Percentiles rank a stretch among this genome's conserved stretches.
These are phyloP conservation scores for Eudasyphora cyanicolor DNA, from an alignment of 2,888 invertebrate species.

Conservation along the genomic window DNA sequence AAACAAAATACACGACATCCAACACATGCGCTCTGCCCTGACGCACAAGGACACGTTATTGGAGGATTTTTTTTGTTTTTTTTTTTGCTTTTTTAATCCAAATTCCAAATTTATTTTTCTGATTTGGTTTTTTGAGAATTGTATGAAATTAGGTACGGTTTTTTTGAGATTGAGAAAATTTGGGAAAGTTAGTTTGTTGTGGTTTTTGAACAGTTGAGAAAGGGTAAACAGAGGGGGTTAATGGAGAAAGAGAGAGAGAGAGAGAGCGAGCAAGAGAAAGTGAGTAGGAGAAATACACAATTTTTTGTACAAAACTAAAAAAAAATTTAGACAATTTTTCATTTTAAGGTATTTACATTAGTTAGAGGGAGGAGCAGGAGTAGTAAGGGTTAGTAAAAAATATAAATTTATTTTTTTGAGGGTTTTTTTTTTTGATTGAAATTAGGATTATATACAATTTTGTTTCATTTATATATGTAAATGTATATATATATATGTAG, in stretches of 20 bases:
- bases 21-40: conserved; percentile 81
- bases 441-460: conserved; percentile 65
- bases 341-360: conserved; percentile 67
- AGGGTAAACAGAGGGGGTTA: conserved; percentile 11
- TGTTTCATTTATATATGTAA: too few species aligned
- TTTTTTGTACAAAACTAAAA: conserved; percentile 26
- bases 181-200: conserved; percentile 19
- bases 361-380: background rate
- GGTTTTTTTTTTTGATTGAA: conserved; percentile 41
- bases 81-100: conserved; percentile 22
- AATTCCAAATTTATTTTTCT: conserved; percentile 5
- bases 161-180: conserved; percentile 39
- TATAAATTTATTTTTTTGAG: conserved; percentile 31
- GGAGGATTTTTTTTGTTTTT: conserved; percentile 66
- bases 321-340: conserved; percentile 32
- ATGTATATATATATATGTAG: conserved; percentile 57
- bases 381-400: conserved; percentile 50
- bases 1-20: conserved; percentile 78
- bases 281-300: conserved; percentile 14
- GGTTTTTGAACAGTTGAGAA: background rate
- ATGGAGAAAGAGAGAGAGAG: conserved; percentile 52
- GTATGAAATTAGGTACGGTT: conserved; percentile 58
- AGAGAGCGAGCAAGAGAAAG: conserved; percentile 35
- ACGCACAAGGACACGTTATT: conserved; percentile 79
- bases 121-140: conserved; percentile 44